A percentile compares a stretch with the other conserved stretches of the same genome.
Conservation (phyloP, 1,140 invertebrate genomes). For the Zelostemma sp. region DNA sequence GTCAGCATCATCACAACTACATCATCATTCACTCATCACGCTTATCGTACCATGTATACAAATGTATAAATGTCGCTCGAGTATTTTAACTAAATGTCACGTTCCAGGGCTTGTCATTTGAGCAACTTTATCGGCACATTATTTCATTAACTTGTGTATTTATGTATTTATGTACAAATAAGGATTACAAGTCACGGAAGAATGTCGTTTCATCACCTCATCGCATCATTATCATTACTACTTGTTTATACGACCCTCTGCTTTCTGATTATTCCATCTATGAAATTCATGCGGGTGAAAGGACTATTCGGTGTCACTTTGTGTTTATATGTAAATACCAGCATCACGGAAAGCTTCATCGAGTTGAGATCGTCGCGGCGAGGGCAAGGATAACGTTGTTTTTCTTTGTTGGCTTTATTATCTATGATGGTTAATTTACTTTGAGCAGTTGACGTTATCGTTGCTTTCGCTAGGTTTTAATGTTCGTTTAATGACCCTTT, state of each 20-base stretch:
- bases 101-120: background rate
- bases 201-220: background rate
- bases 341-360: background rate
- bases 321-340: background rate
- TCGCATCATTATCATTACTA: background rate
- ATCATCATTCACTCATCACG: slow-evolving; percentile 39
- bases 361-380: background rate
- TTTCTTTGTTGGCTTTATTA: too few species aligned
- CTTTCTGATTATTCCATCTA: background rate
- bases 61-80: background rate
- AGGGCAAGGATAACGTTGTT: too few species aligned
- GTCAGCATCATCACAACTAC: slow-evolving; percentile 58
- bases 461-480: too few species aligned
- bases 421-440: too few species aligned
- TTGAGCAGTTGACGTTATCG: too few species aligned
- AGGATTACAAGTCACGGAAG: slow-evolving; percentile 1
- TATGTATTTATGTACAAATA: background rate
- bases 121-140: background rate
- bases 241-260: background rate
- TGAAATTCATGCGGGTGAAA: background rate
- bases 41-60: slow-evolving; percentile 4
- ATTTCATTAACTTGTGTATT: background rate
- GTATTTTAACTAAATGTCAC: slow-evolving; percentile 4
- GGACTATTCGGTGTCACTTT: background rate
- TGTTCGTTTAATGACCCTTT: too few species aligned